Conservation (phyloP, 2,113 vertebrate species). For the Laterallus jamaicensis region DNA sequence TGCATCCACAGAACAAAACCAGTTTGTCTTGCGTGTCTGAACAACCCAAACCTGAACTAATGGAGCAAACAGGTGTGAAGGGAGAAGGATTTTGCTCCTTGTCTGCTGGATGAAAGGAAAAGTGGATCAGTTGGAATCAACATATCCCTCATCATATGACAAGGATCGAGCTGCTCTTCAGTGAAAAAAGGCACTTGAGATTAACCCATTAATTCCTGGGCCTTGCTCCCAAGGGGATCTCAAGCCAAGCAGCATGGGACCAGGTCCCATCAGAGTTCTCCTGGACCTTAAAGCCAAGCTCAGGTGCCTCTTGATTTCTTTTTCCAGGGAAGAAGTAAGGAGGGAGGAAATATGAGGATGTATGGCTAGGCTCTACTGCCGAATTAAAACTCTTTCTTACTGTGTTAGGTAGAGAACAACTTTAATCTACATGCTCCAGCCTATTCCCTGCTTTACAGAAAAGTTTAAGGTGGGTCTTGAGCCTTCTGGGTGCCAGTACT, state of each 20-base stretch:
- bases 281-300: neutral
- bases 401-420: neutral
- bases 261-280: neutral
- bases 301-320: neutral
- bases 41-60: conserved; percentile 38
- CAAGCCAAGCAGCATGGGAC: neutral
- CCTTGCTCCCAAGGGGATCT: neutral
- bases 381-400: neutral
- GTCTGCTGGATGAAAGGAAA: conserved; percentile 12
- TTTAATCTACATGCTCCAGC: neutral
- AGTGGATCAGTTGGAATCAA: neutral
- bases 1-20: conserved; percentile 38
- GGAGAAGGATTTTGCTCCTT: neutral
- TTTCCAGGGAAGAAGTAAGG: neutral
- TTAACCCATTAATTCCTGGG: neutral
- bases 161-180: neutral
- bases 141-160: neutral
- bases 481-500: neutral
- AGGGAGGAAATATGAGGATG: neutral
- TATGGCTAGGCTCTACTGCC: neutral
- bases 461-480: neutral
- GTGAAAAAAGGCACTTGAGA: neutral
- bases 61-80: conserved; percentile 54
- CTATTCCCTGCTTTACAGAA: neutral
- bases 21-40: neutral